These are phyloP conservation scores for Synodontis membranacea DNA, from an alignment of 2,113 vertebrate species.

Conservation along the genomic window DNA sequence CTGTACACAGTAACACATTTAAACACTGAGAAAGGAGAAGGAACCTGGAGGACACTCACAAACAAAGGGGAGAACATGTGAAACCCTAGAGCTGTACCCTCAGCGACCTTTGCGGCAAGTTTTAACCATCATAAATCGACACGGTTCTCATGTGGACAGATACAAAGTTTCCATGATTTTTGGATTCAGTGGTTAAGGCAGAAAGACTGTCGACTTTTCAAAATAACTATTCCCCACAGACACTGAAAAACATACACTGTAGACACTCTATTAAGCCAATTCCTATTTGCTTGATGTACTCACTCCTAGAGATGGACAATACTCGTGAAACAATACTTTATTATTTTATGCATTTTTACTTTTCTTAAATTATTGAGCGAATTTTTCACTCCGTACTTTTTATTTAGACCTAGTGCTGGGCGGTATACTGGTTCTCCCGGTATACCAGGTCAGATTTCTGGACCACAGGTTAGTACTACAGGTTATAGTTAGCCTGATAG, in stretches of 20 bases:
- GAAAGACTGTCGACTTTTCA: neutral
- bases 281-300: neutral
- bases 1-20: too few species aligned
- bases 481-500: too few species aligned
- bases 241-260: neutral
- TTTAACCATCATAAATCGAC: constrained; percentile 24
- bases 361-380: neutral
- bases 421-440: too few species aligned
- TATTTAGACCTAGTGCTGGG: too few species aligned
- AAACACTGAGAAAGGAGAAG: neutral
- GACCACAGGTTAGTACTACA: too few species aligned
- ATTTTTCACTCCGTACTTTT: too few species aligned
- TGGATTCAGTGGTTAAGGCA: neutral
- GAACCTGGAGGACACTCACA: neutral
- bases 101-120: neutral
- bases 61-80: neutral
- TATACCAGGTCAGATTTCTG: too few species aligned
- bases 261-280: neutral
- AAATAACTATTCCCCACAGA: neutral
- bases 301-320: neutral
- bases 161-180: neutral
- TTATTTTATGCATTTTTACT: neutral
- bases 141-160: neutral
- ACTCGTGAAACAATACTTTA: neutral
- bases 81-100: neutral